Base-by-base conservation (phyloP, 2,888 invertebrate species). In the Hermodice carunculata region DNA sequence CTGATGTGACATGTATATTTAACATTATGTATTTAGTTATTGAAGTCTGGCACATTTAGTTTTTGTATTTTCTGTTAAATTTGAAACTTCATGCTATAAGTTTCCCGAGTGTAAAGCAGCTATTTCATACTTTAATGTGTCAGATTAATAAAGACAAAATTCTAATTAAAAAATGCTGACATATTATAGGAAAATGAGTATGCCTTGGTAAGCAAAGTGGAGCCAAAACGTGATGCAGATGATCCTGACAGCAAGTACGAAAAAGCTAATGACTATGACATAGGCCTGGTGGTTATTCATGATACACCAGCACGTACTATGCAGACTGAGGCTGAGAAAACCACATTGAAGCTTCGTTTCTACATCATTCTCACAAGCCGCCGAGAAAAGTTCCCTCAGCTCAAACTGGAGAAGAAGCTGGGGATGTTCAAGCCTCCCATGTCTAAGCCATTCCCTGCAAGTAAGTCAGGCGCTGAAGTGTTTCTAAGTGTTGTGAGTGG, bases 241-340 rank as follows among this genome's bases (percentile, higher is more conserved):
- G 90, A 90, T 70, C 87, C 88, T 19, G 89, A 89, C 66, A 89
- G 89, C 54, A 70, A 74, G 66, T 88, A 88, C 0, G 91, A 22
- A n/a, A n/a, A n/a, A n/a, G 24, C 57, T 2, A 26, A 91, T 69
- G 91, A 91, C 77, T 92, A 91, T 81, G 90, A 91, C 75, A 89
- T 92, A 22, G 90, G 91, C 0, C 83, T 92, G 42, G 88, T 92
- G 19, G 89, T 92, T 34, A 88, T 90, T n/a, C 90, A 90, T 71
- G 86, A 87, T 63, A 65, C 72, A 17, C 28, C 52, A 14, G 44
- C 62, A 14, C 22, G 53, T 14, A 17, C 34, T 31, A n/a, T n/a
- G n/a, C n/a, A 24, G 60, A n/a, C 61, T n/a, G 74, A 66, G 52
- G 43, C 68, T 66, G 61, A 77, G 70, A 48, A 61, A 52, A 87